phyloP scores from a whole-genome alignment of 2,113 vertebrate species.

The Phaethornis superciliosus region DNA sequence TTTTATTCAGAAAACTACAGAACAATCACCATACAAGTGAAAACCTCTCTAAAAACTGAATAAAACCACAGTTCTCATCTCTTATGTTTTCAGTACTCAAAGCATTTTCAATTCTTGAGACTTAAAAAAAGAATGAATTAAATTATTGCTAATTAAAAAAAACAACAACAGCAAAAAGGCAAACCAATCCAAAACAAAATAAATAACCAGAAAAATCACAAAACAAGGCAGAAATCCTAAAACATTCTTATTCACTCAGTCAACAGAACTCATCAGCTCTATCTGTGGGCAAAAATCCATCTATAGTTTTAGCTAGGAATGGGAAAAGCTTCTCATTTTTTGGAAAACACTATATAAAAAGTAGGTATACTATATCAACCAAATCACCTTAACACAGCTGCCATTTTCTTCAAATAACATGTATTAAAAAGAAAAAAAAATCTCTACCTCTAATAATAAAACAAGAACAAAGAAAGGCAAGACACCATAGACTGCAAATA shows the following conservation, averaged over 20 bases:
- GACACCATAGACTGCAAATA: background rate
- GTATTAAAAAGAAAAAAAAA: too few relatives aligned
- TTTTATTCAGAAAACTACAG: background rate
- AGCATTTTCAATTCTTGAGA: background rate
- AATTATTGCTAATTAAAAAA: too few relatives aligned
- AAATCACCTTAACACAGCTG: rapidly evolving
- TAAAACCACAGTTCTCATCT: background rate
- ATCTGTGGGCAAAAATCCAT: background rate
- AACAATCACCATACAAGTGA: background rate
- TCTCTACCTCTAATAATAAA: background rate
- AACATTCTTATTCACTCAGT: background rate
- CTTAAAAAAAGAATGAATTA: background rate
- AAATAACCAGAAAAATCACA: background rate
- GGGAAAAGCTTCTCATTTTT: background rate
- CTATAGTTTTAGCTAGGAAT: background rate
- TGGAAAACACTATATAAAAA: background rate
- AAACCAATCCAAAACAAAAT: too few relatives aligned
- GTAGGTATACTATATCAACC: rapidly evolving
- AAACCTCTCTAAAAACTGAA: background rate
- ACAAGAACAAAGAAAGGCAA: background rate
- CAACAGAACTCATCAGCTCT: background rate
- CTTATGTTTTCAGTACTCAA: background rate
- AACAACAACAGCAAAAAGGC: background rate
- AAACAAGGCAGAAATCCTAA: background rate
- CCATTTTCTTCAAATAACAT: background rate